Evolutionary conservation across 1,140 invertebrate species (phyloP).

Genomic region (Microvelia longipes): DNA sequence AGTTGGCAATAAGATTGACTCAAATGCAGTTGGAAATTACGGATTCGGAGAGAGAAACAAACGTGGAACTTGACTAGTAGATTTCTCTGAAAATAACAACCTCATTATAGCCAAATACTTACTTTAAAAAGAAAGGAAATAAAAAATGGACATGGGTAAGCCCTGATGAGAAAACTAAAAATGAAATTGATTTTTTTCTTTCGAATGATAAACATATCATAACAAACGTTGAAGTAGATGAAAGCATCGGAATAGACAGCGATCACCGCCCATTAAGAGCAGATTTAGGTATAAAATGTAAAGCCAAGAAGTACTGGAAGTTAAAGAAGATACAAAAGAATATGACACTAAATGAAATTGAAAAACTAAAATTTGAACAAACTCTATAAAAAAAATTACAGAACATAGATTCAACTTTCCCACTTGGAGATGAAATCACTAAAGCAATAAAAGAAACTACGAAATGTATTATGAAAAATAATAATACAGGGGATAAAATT

Average conservation of each 20-base stretch:
- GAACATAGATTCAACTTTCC: too few species aligned
- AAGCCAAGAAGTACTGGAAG: too few species aligned
- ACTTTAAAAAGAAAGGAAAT: conserved; percentile 16
- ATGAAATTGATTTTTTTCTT: conserved; percentile 1
- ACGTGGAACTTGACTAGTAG: conserved; percentile 22
- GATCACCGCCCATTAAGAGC: background rate
- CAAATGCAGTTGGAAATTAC: conserved; percentile 10
- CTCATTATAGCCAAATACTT: conserved; percentile 25
- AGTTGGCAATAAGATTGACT: conserved; percentile 16
- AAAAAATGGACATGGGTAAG: background rate
- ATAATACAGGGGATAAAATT: too few species aligned
- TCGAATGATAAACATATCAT: background rate
- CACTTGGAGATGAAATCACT: too few species aligned
- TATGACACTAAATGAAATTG: too few species aligned
- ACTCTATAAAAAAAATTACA: too few species aligned
- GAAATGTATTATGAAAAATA: too few species aligned
- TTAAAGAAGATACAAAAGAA: too few species aligned
- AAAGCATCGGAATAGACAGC: background rate
- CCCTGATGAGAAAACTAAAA: background rate
- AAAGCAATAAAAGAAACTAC: too few species aligned
- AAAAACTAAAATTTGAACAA: too few species aligned
- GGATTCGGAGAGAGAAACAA: conserved; percentile 25
- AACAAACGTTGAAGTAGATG: background rate
- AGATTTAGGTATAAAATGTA: background rate
- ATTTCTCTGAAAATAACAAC: conserved; percentile 27